Percentiles rank a stretch among this genome's conserved stretches.
These are phyloP conservation scores for Watsonalla cultraria DNA, from an alignment of 2,888 invertebrate genomes.

Conservation along the genomic window DNA sequence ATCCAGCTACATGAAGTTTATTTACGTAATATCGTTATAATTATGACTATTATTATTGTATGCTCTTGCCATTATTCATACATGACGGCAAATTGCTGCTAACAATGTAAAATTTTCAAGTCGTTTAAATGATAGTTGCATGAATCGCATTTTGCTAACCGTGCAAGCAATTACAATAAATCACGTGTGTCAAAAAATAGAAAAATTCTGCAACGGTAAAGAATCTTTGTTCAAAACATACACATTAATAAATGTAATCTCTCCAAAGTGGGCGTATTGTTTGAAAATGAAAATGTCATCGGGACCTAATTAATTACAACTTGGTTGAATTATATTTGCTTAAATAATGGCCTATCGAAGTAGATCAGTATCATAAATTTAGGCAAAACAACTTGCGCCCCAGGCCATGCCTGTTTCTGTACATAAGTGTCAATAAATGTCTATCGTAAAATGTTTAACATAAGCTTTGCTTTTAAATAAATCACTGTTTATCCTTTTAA, in stretches of 20 bases:
- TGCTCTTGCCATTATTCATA: conserved; percentile 4
- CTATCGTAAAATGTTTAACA: background rate
- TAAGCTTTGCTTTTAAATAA: background rate
- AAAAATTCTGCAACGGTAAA: conserved; percentile 13
- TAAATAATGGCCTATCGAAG: background rate
- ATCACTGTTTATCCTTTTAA: background rate
- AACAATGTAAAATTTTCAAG: conserved; percentile 1
- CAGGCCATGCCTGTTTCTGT: background rate
- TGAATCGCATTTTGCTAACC: conserved; percentile 13
- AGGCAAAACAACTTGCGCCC: background rate
- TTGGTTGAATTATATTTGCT: conserved; percentile 18
- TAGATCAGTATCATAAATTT: conserved; percentile 3
- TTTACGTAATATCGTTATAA: conserved; percentile 27
- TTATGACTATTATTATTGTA: conserved; percentile 18
- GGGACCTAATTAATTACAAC: conserved; percentile 21
- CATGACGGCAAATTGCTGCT: background rate
- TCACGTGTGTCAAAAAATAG: conserved; percentile 22
- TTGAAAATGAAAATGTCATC: conserved; percentile 25
- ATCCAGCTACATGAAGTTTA: conserved; percentile 11
- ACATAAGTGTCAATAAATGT: background rate
- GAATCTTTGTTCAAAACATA: conserved; percentile 27
- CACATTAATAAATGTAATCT: conserved; percentile 19
- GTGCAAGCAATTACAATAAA: conserved; percentile 24
- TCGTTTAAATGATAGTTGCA: conserved; percentile 3
- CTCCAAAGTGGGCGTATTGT: conserved; percentile 27